Evolutionary conservation across 2,888 invertebrate species (phyloP).

Genomic region (Sphinx pinastri): DNA sequence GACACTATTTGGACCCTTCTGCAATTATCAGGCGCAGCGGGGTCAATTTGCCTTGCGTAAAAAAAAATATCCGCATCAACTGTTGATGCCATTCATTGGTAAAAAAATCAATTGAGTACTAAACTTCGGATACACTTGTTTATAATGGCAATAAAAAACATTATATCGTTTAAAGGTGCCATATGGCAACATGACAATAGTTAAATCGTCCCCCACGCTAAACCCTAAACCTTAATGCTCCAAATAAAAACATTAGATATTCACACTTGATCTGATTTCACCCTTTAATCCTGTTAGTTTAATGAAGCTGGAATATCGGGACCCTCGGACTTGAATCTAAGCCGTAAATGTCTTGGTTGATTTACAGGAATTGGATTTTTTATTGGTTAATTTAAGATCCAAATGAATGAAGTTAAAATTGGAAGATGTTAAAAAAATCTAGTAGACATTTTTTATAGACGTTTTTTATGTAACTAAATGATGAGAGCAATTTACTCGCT

Average conservation of each 20-base stretch:
- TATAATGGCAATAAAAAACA: background rate
- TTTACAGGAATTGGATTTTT: slow-evolving; percentile 22
- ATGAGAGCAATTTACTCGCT: too few species aligned
- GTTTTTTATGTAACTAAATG: too few species aligned
- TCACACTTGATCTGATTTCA: slow-evolving; percentile 76
- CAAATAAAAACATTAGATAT: slow-evolving; percentile 77
- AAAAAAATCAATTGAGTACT: too few species aligned
- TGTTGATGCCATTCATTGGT: too few species aligned
- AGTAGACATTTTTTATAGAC: too few species aligned
- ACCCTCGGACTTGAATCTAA: slow-evolving; percentile 37
- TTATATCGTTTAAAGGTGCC: background rate
- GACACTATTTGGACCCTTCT: too few species aligned
- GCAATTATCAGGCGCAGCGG: too few species aligned
- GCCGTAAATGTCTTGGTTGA: slow-evolving; percentile 15
- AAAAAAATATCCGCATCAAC: too few species aligned
- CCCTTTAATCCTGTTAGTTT: slow-evolving; percentile 78
- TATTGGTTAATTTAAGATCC: slow-evolving; percentile 4
- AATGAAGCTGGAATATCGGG: slow-evolving; percentile 71
- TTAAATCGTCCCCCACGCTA: slow-evolving; percentile 31
- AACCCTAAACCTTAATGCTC: slow-evolving; percentile 42
- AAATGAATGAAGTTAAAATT: background rate
- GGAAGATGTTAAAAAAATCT: background rate
- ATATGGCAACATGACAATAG: slow-evolving; percentile 2
- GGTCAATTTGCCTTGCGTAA: too few species aligned
- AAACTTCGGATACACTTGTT: too few species aligned